Evolutionary conservation across 2,113 vertebrate species (phyloP), one percentile per base, ranked within the genome.

Genomic region (Ariopsis seemanni): DNA sequence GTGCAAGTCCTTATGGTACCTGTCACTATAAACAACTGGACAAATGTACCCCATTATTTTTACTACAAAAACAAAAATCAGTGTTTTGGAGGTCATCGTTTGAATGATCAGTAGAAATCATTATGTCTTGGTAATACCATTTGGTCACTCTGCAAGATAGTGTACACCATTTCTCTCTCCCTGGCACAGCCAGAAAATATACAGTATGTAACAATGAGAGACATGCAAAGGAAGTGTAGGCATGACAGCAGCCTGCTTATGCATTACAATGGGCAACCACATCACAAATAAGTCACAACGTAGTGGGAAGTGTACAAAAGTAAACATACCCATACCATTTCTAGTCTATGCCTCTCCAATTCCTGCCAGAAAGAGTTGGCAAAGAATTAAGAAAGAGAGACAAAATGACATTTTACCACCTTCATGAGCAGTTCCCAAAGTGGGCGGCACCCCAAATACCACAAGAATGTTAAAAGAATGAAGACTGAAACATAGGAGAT

Each of bases 301-400:
- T 95, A 96, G 95, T 96, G 95, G 96, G 96, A 97, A 96, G 97
- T 96, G 96, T 96, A 96, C 96, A 96, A 96, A 97, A 97, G 96
- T 96, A 98, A 97, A 97, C 97, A 98, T 97, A 97, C 96, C 97
- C 98, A 97, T 99, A 99, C 98, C 97, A 99, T 98, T 97, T 99
- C 98, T 99, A 99, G 97, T 97, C 97, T 99, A 98, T 99, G 98
- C 96, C 97, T 99, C 97, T 99, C 97, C 98, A 99, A 97, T 96
- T 99, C 98, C 98, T 99, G 96, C 96, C 93, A 97, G 96, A 98
- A 96, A 99, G 96, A 97, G 97, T 98, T 97, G 96, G 96, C 95
- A 97, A 96, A 97, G 94, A 92, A 97, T 97, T 96, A 97, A 96
- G 96, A 94, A 93, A 95, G 93, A 96, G 96, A 95, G 97, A 95